Conservation (phyloP, 1,140 invertebrate genomes). For the Diabrotica undecimpunctata region DNA sequence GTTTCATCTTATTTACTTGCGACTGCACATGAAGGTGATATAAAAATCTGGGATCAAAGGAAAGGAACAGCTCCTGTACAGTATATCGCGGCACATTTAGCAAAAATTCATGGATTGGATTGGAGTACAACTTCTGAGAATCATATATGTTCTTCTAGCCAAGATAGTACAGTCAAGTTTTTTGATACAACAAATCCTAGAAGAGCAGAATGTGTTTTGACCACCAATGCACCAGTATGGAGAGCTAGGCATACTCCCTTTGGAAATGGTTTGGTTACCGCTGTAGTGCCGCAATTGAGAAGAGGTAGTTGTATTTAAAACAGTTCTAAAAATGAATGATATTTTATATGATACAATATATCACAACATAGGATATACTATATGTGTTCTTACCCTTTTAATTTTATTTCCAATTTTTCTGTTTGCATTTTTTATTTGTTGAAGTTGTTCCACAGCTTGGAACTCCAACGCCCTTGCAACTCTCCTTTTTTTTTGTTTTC, state of each 20-base stretch:
- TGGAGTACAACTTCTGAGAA: conserved; percentile 86
- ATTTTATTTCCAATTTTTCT: too few relatives aligned
- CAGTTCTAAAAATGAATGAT: background rate
- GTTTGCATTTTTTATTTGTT: too few relatives aligned
- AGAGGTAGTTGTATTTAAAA: conserved; percentile 46
- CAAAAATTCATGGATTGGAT: conserved; percentile 90
- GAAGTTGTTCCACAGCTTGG: too few relatives aligned
- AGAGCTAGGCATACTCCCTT: conserved; percentile 80
- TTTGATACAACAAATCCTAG: conserved; percentile 85
- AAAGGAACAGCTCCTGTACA: conserved; percentile 83
- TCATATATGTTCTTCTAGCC: conserved; percentile 86
- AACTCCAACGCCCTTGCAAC: too few relatives aligned
- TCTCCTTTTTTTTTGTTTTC: too few relatives aligned
- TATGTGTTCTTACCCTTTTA: too few relatives aligned
- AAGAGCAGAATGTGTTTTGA: conserved; percentile 76
- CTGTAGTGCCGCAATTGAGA: conserved; percentile 75
- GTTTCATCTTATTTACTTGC: conserved; percentile 79
- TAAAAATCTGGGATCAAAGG: conserved; percentile 92
- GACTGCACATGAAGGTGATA: conserved; percentile 91
- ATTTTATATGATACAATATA: background rate
- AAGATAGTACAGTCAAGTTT: conserved; percentile 92
- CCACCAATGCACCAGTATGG: conserved; percentile 87
- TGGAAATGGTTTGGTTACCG: conserved; percentile 86
- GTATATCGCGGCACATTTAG: conserved; percentile 90
- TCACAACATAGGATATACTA: too few relatives aligned